Evolutionary conservation across 2,888 invertebrate genomes (phyloP).

Genomic region (Cheilosia soror): DNA sequence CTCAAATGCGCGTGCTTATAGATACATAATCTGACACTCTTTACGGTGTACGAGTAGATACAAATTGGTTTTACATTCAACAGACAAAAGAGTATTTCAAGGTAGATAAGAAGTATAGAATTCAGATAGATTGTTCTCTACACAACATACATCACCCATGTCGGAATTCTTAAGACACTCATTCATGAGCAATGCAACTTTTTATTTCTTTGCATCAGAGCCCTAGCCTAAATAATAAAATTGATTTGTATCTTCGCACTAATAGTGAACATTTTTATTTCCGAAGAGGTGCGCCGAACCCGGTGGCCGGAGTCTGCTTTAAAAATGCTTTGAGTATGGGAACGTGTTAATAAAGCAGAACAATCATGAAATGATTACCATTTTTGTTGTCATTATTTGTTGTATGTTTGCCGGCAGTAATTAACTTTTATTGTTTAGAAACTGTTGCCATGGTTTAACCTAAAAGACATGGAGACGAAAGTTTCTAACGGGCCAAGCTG

Average conservation of each 20-base stretch:
- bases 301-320: not conserved
- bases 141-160: too few relatives aligned
- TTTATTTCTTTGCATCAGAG: too few relatives aligned
- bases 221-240: too few relatives aligned
- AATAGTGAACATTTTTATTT: not conserved
- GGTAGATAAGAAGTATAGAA: too few relatives aligned
- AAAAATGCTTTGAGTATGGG: too few relatives aligned
- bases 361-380: conserved; percentile 37
- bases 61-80: not conserved
- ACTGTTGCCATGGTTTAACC: conserved; percentile 24
- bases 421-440: conserved; percentile 50
- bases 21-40: not conserved
- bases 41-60: not conserved
- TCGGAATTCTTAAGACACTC: too few relatives aligned
- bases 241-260: too few relatives aligned
- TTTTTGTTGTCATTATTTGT: conserved; percentile 51
- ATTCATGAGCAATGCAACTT: too few relatives aligned
- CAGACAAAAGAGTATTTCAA: conserved; percentile 4
- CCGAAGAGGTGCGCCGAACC: conserved; percentile 1
- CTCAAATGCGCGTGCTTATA: too few relatives aligned
- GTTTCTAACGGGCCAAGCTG: conserved; percentile 38
- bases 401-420: conserved; percentile 38
- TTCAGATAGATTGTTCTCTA: too few relatives aligned
- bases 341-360: conserved; percentile 22
- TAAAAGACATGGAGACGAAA: conserved; percentile 26